These are phyloP conservation scores for Pachycephus smyrnensis DNA, from an alignment of 2,888 invertebrate genomes.

Conservation along the genomic window DNA sequence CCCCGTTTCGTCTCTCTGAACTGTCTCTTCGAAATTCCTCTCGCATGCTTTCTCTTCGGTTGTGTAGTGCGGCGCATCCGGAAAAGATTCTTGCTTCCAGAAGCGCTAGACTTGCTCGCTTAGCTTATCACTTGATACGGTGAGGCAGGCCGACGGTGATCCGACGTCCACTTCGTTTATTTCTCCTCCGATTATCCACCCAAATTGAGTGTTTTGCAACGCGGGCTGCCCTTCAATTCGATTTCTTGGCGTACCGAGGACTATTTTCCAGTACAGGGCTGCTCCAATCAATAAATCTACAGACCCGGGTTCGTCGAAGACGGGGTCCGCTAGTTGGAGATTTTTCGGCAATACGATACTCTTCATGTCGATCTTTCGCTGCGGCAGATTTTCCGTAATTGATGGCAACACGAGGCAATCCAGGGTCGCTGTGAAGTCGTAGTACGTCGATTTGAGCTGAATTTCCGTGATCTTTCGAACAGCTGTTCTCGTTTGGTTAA, in stretches of 20 bases:
- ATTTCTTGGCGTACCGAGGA: conserved; percentile 19
- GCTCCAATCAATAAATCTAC: conserved; percentile 36
- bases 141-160: not conserved
- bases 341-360: conserved; percentile 29
- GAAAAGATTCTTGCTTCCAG: conserved; percentile 16
- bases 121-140: not conserved
- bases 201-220: conserved; percentile 8
- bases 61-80: conserved; percentile 2
- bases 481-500: conserved; percentile 9
- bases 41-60: conserved; percentile 18
- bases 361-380: conserved; percentile 17
- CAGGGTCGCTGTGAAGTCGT: conserved; percentile 21
- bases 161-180: conserved; percentile 2
- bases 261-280: conserved; percentile 29
- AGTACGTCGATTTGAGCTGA: conserved; percentile 19
- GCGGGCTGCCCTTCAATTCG: not conserved
- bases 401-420: conserved; percentile 29
- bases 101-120: conserved; percentile 9
- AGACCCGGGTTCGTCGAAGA: conserved; percentile 20
- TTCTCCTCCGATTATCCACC: conserved; percentile 15
- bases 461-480: conserved; percentile 11
- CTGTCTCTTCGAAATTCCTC: conserved; percentile 7
- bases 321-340: conserved; percentile 34
- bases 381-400: conserved; percentile 36
- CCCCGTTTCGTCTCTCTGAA: conserved; percentile 7